Percentiles rank a stretch among this genome's conserved stretches.
Evolutionary conservation across 1,140 invertebrate species (phyloP).

Genomic region (Scylla paramamosain): DNA sequence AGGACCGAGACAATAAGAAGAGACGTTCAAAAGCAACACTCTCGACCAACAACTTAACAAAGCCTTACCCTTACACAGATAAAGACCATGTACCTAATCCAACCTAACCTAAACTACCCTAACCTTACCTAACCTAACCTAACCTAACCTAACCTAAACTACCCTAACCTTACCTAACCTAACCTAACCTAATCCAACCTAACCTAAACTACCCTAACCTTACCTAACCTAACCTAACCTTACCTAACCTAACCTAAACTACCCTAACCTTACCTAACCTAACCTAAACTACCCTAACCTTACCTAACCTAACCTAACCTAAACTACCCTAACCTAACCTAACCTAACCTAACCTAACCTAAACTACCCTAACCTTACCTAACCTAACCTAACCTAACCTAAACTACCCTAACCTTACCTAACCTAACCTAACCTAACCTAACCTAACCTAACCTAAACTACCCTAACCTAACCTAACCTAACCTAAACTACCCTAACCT

Average conservation of each 20-base stretch:
- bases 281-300: too few species aligned
- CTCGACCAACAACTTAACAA: too few species aligned
- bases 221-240: neutral
- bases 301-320: neutral
- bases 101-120: too few species aligned
- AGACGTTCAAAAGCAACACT: too few species aligned
- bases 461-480: neutral
- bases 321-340: too few species aligned
- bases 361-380: neutral
- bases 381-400: neutral
- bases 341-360: neutral
- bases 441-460: neutral
- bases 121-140: neutral
- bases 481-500: neutral
- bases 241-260: neutral
- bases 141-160: neutral
- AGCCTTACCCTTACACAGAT: too few species aligned
- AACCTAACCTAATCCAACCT: neutral
- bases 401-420: too few species aligned
- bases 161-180: neutral
- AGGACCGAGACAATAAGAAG: too few species aligned
- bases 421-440: neutral
- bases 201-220: too few species aligned
- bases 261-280: neutral
- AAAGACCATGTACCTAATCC: too few species aligned